A percentile compares a stretch with the other conserved stretches of the same genome.
phyloP scores from a whole-genome alignment of 2,113 vertebrate genomes.

The Ptilonorhynchus violaceus region DNA sequence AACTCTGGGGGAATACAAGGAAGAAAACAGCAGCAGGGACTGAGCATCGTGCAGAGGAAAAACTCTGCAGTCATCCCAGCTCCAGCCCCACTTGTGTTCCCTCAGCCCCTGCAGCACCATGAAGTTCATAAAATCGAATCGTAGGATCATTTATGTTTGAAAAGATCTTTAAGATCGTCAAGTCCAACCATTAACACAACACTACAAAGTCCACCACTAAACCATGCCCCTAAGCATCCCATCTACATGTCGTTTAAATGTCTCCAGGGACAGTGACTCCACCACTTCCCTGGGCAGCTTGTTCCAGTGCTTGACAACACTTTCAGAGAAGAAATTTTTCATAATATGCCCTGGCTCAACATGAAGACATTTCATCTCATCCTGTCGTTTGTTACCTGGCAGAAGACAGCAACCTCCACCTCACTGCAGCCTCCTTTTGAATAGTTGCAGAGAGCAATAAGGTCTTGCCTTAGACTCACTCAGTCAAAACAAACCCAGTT shows the following conservation, averaged over 20 bases:
- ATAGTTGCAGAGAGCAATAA: background rate
- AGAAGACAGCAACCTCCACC: background rate
- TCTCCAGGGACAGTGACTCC: background rate
- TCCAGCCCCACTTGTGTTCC: accelerated
- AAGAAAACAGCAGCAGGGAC: background rate
- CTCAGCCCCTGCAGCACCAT: background rate
- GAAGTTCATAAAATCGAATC: background rate
- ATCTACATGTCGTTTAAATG: background rate
- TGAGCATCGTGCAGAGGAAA: background rate
- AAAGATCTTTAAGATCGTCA: background rate
- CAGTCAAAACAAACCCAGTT: background rate
- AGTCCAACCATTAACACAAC: background rate
- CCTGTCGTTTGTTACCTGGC: background rate
- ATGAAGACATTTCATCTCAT: background rate
- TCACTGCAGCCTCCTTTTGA: background rate
- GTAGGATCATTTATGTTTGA: background rate
- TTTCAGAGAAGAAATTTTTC: background rate
- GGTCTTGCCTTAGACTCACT: background rate
- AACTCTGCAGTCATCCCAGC: background rate
- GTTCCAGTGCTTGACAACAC: background rate
- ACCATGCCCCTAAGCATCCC: background rate
- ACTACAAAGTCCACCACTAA: background rate
- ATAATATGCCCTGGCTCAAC: background rate
- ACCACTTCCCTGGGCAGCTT: background rate
- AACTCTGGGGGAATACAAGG: background rate